Evolutionary conservation across 2,888 invertebrate genomes (phyloP).

Genomic region (Ypsolopha scabrella): DNA sequence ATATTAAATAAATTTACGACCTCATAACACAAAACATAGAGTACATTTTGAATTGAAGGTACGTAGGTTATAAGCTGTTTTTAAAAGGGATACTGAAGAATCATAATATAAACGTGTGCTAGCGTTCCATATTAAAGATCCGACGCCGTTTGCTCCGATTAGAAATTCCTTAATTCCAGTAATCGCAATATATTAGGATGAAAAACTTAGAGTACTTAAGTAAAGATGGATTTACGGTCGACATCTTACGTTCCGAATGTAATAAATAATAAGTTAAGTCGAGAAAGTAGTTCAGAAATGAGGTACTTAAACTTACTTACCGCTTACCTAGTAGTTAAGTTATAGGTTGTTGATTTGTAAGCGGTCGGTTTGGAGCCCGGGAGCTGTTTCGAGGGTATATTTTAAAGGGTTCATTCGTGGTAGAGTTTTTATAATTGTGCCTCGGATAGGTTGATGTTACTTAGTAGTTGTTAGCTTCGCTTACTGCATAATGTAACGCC

Average conservation of each 20-base stretch:
- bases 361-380: slow-evolving; percentile 19
- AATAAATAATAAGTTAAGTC: slow-evolving; percentile 55
- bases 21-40: slow-evolving; percentile 8
- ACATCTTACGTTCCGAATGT: slow-evolving; percentile 7
- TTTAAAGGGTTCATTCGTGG: slow-evolving; percentile 34
- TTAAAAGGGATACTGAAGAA: background rate
- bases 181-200: slow-evolving; percentile 15
- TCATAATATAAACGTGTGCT: slow-evolving; percentile 5
- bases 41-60: background rate
- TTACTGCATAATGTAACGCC: slow-evolving; percentile 30
- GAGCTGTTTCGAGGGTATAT: slow-evolving; percentile 20
- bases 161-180: slow-evolving; percentile 11
- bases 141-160: slow-evolving; percentile 4
- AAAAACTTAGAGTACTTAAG: slow-evolving; percentile 3
- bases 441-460: slow-evolving; percentile 35
- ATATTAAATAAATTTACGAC: too few relatives aligned
- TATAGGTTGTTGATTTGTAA: slow-evolving; percentile 48
- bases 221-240: slow-evolving; percentile 6
- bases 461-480: slow-evolving; percentile 21
- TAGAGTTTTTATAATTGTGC: slow-evolving; percentile 36
- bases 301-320: slow-evolving; percentile 24
- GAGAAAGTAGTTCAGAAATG: slow-evolving; percentile 36
- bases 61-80: background rate
- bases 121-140: background rate
- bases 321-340: slow-evolving; percentile 15